Evolutionary conservation across 2,888 invertebrate species (phyloP).

Genomic region (Acanthosepion pharaonis): DNA sequence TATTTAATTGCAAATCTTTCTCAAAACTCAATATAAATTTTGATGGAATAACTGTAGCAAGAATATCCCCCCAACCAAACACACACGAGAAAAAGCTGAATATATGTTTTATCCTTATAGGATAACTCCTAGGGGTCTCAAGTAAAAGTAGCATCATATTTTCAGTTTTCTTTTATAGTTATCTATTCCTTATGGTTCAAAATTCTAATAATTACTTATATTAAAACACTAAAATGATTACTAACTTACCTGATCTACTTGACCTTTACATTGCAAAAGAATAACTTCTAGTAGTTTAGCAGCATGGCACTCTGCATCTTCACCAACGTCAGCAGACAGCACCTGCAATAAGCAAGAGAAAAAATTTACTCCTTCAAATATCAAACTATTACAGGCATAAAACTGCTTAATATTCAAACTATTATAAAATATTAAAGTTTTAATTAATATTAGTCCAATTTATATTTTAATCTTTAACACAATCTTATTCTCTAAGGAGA

Average conservation of each 20-base stretch:
- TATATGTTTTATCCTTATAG: too few species aligned
- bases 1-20: too few species aligned
- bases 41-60: too few species aligned
- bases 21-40: too few species aligned
- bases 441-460: too few species aligned
- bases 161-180: too few species aligned
- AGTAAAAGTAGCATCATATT: not conserved
- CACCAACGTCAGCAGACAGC: slow-evolving; percentile 83
- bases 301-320: slow-evolving; percentile 95
- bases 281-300: slow-evolving; percentile 97
- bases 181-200: not conserved
- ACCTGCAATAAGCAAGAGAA: slow-evolving; percentile 75
- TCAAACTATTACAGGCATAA: not conserved
- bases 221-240: not conserved
- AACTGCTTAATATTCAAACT: too few species aligned
- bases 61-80: too few species aligned
- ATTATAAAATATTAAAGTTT: too few species aligned
- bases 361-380: not conserved
- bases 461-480: too few species aligned
- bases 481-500: too few species aligned
- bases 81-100: not conserved
- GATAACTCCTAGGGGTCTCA: not conserved
- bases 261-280: slow-evolving; percentile 86
- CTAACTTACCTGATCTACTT: slow-evolving; percentile 81
- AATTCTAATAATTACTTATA: not conserved